Evolutionary conservation across 2,797 vertebrate species (phyloP).

Genomic region (Simalia tracyae): DNA sequence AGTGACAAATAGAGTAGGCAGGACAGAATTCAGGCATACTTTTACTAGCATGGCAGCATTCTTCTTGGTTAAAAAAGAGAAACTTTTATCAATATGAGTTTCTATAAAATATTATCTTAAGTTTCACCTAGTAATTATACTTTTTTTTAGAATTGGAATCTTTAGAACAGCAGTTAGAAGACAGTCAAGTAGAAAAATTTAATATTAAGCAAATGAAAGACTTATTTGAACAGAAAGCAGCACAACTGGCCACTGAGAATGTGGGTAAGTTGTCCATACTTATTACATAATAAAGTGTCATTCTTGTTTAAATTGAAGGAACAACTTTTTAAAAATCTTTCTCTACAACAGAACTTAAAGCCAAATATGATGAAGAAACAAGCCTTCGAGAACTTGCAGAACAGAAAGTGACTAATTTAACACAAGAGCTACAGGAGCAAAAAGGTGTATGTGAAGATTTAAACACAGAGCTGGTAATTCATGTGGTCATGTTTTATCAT

Average conservation of each 20-base stretch:
- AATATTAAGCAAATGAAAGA: slow-evolving; percentile 99
- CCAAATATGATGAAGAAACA: slow-evolving; percentile 93
- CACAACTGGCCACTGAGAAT: slow-evolving; percentile 94
- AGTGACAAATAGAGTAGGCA: background rate
- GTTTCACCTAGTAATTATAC: slow-evolving; percentile 43
- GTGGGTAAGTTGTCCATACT: slow-evolving; percentile 82
- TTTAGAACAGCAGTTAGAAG: slow-evolving; percentile 88
- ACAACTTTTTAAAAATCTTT: slow-evolving; percentile 43
- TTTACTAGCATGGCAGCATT: slow-evolving; percentile 23
- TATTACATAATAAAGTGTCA: slow-evolving; percentile 28
- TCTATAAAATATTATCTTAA: slow-evolving; percentile 20
- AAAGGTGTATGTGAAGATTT: slow-evolving; percentile 82
- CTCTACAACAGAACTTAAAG: slow-evolving; percentile 87
- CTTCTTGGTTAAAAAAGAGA: background rate
- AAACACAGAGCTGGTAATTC: slow-evolving; percentile 90
- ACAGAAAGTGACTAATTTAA: slow-evolving; percentile 79
- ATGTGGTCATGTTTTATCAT: slow-evolving; percentile 18
- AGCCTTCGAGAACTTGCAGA: slow-evolving; percentile 86
- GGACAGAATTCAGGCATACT: background rate
- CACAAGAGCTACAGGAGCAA: slow-evolving; percentile 84
- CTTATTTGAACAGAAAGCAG: slow-evolving; percentile 97
- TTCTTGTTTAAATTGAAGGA: slow-evolving; percentile 28
- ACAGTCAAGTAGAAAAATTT: slow-evolving; percentile 94
- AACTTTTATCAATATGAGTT: slow-evolving; percentile 11
- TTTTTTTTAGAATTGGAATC: slow-evolving; percentile 73